These are phyloP conservation scores for Lepas anatifera DNA, from an alignment of 2,888 invertebrate species.

Conservation along the genomic window DNA sequence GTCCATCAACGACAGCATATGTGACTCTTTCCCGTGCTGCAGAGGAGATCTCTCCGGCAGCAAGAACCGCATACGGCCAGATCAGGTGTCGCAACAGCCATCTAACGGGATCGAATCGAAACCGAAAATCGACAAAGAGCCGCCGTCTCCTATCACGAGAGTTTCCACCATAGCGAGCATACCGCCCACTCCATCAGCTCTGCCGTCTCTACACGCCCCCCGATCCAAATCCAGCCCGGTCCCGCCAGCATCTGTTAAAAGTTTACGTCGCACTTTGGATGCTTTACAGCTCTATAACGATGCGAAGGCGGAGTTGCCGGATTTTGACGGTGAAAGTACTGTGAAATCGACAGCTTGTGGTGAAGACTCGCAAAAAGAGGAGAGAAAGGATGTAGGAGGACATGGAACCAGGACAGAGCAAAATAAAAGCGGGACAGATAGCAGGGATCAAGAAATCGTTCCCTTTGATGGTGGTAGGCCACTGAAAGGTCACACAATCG, in stretches of 20 bases:
- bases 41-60: conserved; percentile 17
- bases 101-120: conserved; percentile 21
- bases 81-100: conserved; percentile 17
- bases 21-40: conserved; percentile 20
- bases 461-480: too few species aligned
- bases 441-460: too few species aligned
- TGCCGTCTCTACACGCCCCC: conserved; percentile 15
- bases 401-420: too few species aligned
- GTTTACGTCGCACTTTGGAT: conserved; percentile 21
- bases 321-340: background rate
- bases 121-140: conserved; percentile 20
- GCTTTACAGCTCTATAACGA: conserved; percentile 16
- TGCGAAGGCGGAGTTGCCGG: background rate
- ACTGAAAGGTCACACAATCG: too few species aligned
- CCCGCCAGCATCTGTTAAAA: conserved; percentile 17
- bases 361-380: too few species aligned
- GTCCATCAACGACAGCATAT: conserved; percentile 20
- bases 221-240: conserved; percentile 16
- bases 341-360: background rate
- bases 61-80: conserved; percentile 22
- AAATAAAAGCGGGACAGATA: too few species aligned
- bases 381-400: too few species aligned
- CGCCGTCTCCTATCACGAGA: conserved; percentile 13
- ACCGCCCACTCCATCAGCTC: conserved; percentile 17
- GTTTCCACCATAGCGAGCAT: conserved; percentile 13